Conservation (phyloP, 2,113 vertebrate species). For the Cyprinodon tularosa region DNA sequence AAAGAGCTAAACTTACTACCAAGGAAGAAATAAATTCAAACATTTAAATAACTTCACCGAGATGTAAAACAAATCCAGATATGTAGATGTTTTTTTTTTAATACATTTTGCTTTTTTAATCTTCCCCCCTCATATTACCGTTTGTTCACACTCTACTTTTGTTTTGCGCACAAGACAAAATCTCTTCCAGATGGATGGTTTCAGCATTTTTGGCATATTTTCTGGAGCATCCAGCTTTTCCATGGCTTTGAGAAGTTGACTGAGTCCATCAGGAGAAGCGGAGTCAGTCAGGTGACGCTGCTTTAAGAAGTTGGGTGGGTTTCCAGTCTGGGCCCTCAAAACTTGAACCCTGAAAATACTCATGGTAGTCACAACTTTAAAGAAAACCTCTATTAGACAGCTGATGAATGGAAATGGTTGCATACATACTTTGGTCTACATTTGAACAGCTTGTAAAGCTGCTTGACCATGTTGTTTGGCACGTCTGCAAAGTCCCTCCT, state of each 20-base stretch:
- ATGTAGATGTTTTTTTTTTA: not conserved
- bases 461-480: constrained; percentile 73
- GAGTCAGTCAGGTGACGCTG: constrained; percentile 66
- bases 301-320: constrained; percentile 61
- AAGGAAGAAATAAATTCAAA: not conserved
- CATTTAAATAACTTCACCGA: not conserved
- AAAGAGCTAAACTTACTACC: not conserved
- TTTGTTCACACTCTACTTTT: constrained; percentile 88
- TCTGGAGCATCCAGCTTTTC: constrained; percentile 85
- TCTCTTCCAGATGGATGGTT: constrained; percentile 80
- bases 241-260: constrained; percentile 85
- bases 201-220: constrained; percentile 84
- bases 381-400: not conserved
- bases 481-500: constrained; percentile 85
- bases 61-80: not conserved
- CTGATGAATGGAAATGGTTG: too few relatives aligned
- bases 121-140: constrained; percentile 67
- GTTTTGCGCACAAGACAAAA: constrained; percentile 85
- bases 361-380: not conserved
- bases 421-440: constrained; percentile 57
- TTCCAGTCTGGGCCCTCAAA: constrained; percentile 72
- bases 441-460: constrained; percentile 88
- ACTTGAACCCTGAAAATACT: constrained; percentile 74
- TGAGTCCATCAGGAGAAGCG: constrained; percentile 66
- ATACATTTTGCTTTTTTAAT: not conserved